Base-by-base conservation (phyloP, 1,140 invertebrate species). In the Heterodera schachtii region DNA sequence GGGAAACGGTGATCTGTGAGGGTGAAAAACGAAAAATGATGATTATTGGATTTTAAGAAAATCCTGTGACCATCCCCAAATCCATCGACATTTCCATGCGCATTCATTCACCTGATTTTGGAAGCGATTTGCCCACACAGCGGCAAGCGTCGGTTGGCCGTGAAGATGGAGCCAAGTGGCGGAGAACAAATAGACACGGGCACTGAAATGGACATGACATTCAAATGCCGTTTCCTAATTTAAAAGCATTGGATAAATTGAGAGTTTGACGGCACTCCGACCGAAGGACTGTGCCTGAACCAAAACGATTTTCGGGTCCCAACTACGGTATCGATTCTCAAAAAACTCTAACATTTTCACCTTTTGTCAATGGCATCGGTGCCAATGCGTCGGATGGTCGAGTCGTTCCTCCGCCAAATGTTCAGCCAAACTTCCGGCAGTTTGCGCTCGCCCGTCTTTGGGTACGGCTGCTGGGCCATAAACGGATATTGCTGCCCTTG, bases 111-210 rank as follows among this genome's bases (percentile, higher is more conserved):
- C 77, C 21, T 78, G 77, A 69, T 86, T 83, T 69, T 86, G 85
- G 60, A 79, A 89, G 13, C 88, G 82, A 80, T 89, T 89, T 7
- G 89, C 79, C 84, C 87, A 89, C 3, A 88, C 84, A 9, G 84
- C 86, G 11, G 87, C 75, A n/a, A 89, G 77, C 31, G 83, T 71
- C 41, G 87, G 83, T 19, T 82, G 67, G 13, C 78, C 83, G 75
- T 87, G 79, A 3, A 85, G 73, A 49, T 73, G 66, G 19, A 90
- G 57, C 86, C 85, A 89, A 31, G 70, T 80, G 8, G 85, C 86
- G 8, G 75, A 79, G 44, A 88, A 86, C n/a, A 90, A 44, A 80
- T 90, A 87, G 31, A 60, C 75, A 47, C 52, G 52, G 7, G 52
- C 44, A 70, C 86, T 84, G 69, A 75, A 86, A 84, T 41, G 71